Conservation (phyloP, 2,888 invertebrate genomes). For the Trachelus stipa region DNA sequence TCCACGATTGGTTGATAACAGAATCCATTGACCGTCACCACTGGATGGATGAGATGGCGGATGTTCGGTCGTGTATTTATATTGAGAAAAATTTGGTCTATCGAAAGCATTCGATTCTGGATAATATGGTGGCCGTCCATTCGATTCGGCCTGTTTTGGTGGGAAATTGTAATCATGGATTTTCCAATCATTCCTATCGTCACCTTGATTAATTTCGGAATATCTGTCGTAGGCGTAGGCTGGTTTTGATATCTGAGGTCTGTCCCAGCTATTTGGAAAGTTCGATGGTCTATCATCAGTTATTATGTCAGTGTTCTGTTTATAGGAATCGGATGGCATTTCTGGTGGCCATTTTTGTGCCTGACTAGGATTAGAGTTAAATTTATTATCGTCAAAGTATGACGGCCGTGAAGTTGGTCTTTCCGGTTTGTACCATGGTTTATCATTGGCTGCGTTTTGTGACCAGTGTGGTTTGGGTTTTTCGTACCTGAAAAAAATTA, state of each 20-base stretch:
- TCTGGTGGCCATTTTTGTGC: conserved; percentile 66
- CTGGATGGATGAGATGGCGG: conserved; percentile 73
- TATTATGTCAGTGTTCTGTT: conserved; percentile 67
- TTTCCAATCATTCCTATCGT: conserved; percentile 43
- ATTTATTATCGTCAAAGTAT: conserved; percentile 45
- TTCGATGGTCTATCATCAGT: conserved; percentile 71
- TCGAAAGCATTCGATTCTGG: conserved; percentile 27
- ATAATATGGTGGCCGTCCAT: conserved; percentile 37
- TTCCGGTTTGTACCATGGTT: conserved; percentile 42
- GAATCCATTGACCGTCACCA: conserved; percentile 82
- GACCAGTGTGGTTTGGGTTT: conserved; percentile 55
- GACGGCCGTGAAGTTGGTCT: conserved; percentile 37
- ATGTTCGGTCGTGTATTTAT: conserved; percentile 64
- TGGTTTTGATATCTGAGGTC: conserved; percentile 36
- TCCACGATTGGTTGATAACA: conserved; percentile 82
- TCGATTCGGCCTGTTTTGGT: conserved; percentile 41
- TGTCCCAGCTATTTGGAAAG: conserved; percentile 66
- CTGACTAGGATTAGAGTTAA: conserved; percentile 41
- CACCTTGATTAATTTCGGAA: conserved; percentile 33
- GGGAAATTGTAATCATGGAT: conserved; percentile 44
- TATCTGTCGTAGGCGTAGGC: conserved; percentile 44
- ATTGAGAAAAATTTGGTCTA: conserved; percentile 67
- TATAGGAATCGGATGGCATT: conserved; percentile 57
- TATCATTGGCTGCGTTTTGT: conserved; percentile 40
- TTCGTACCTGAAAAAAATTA: conserved; percentile 48